Conservation (phyloP, 1,140 invertebrate species). For the Drosophila repleta region DNA sequence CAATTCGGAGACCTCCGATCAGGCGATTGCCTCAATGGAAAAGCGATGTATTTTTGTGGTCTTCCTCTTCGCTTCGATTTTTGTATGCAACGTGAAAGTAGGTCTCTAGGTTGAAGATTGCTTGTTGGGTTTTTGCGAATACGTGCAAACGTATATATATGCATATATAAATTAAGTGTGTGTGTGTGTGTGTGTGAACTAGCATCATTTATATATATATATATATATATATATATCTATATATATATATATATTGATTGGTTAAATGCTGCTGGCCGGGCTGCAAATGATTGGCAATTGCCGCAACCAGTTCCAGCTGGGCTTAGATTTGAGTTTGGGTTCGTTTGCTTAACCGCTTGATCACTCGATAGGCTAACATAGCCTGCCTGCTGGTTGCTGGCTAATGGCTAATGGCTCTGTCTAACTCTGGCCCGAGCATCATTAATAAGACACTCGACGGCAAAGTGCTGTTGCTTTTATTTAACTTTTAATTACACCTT, state of each 20-base stretch:
- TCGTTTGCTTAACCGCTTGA: conserved; percentile 37
- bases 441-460: conserved; percentile 65
- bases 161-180: conserved; percentile 4
- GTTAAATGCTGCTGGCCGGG: conserved; percentile 31
- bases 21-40: conserved; percentile 57
- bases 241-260: conserved; percentile 56
- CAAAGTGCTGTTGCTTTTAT: conserved; percentile 46
- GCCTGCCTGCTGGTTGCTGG: conserved; percentile 1
- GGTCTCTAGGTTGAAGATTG: conserved; percentile 69
- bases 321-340: conserved; percentile 12
- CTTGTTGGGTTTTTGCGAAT: conserved; percentile 41
- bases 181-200: conserved; percentile 23
- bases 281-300: conserved; percentile 62
- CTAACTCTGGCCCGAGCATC: conserved; percentile 59
- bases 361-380: conserved; percentile 27
- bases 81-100: conserved; percentile 65
- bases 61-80: conserved; percentile 27
- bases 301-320: conserved; percentile 68
- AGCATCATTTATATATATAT: conserved; percentile 13
- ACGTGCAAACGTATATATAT: conserved; percentile 1
- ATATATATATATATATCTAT: conserved; percentile 37
- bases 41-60: conserved; percentile 30
- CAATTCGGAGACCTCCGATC: conserved; percentile 68
- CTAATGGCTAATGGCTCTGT: conserved; percentile 60
- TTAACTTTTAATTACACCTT: conserved; percentile 77